Evolutionary conservation across 2,888 invertebrate species (phyloP), one percentile per base, ranked within the genome.

Genomic region (Tenthredo amoena): DNA sequence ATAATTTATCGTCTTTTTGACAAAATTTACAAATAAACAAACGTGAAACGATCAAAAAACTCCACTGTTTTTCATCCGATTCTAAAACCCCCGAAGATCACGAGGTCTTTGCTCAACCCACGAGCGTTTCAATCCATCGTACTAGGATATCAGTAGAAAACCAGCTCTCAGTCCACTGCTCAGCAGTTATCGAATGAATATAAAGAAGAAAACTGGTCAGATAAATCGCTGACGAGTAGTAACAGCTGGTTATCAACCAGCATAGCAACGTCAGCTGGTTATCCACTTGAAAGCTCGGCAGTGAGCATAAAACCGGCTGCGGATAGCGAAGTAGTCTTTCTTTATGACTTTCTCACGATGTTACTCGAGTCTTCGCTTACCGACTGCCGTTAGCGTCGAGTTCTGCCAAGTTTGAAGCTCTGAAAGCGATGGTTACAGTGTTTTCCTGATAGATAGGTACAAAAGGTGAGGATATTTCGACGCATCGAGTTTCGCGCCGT

Each of bases 1-100:
- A 62, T 81, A 81, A 81, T 81, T 81, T 81, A 81, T 81, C 37
- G n/a, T 62, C 40, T 55, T 58, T 81, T 81, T 81, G n/a, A 81
- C 50, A 31, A 62, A 40, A 21, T 37, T 5, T n/a, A n/a, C 58
- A 21, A 81, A 81, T 62, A 58, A 81, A 81, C 10, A 6, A 40
- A 62, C 18, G 40, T n/a, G 15, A 62, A 37, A 81, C 5, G 26
- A 55, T 55, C 21, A 21, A 55, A 55, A 50, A 50, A 50, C 65
- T 31, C 31, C 9, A 9, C 68, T 68, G 6, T 15, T 31, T 68
- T 15, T 68, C 15, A 31, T 34, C 9, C 5, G 1, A 34, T 31
- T 68, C 12, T 15, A 26, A 68, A 15, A 68, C 31, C 31, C 26
- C 65, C 2, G 1, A 65, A 5, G 21, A 65, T 65, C 15, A 18